Evolutionary conservation across 2,797 vertebrate species (phyloP).

Genomic region (Bovichtus diacanthus): DNA sequence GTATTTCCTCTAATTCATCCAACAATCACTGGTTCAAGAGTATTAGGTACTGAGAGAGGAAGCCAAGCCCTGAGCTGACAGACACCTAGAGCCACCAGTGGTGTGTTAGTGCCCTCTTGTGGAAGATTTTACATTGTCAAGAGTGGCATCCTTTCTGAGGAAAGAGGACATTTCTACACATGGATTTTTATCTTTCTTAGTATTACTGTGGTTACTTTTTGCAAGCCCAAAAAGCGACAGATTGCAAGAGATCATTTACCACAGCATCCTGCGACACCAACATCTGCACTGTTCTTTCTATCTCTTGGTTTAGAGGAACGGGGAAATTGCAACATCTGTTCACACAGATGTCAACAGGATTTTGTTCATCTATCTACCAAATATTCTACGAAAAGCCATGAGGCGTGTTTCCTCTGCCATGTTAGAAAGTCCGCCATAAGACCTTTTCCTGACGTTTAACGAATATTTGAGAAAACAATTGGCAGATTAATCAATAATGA

Average conservation of each 20-base stretch:
- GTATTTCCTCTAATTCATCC: not conserved
- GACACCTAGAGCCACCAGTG: not conserved
- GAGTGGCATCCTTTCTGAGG: not conserved
- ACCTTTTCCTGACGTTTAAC: not conserved
- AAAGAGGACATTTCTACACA: not conserved
- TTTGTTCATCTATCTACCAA: slow-evolving; percentile 34
- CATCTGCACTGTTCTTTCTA: slow-evolving; percentile 47
- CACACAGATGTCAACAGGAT: slow-evolving; percentile 45
- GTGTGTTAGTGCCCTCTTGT: slow-evolving; percentile 64
- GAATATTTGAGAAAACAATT: not conserved
- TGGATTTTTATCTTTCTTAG: slow-evolving; percentile 2
- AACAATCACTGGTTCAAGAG: not conserved
- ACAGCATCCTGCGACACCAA: slow-evolving; percentile 23
- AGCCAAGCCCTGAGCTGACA: not conserved
- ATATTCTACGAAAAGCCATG: not conserved
- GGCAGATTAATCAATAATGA: not conserved
- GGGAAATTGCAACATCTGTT: slow-evolving; percentile 56
- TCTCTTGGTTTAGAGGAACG: slow-evolving; percentile 27
- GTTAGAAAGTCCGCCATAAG: slow-evolving; percentile 4
- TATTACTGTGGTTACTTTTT: not conserved
- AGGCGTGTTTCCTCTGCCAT: not conserved
- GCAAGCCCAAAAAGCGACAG: not conserved
- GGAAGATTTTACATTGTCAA: slow-evolving; percentile 17
- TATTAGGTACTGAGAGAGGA: not conserved
- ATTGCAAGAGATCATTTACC: not conserved